A percentile compares a stretch with the other conserved stretches of the same genome.
Evolutionary conservation across 2,888 invertebrate genomes (phyloP).

Genomic region (Platycnemis pennipes): DNA sequence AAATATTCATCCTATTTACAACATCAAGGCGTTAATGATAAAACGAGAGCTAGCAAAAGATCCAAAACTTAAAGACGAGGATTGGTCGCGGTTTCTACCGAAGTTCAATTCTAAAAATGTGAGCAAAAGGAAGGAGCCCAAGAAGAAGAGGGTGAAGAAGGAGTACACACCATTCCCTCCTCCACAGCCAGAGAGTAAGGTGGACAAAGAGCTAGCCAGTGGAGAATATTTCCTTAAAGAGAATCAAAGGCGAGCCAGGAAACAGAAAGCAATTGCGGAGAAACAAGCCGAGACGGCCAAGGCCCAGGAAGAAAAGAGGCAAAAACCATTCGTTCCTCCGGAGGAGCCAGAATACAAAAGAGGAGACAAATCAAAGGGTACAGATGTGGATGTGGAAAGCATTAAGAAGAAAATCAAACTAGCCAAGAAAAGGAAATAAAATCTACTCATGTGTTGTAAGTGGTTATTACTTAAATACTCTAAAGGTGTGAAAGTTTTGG

Average conservation of each 20-base stretch:
- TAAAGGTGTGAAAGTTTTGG: background rate
- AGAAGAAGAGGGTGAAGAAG: constrained; percentile 93
- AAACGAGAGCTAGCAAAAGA: constrained; percentile 97
- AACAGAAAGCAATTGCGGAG: constrained; percentile 87
- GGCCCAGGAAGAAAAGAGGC: constrained; percentile 88
- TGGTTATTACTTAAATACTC: background rate
- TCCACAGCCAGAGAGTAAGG: constrained; percentile 93
- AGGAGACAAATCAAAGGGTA: constrained; percentile 74
- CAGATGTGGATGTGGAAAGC: constrained; percentile 84
- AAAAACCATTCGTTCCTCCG: constrained; percentile 91
- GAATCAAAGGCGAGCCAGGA: constrained; percentile 87
- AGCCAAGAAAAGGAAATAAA: constrained; percentile 75
- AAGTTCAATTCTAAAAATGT: constrained; percentile 95
- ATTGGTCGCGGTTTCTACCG: constrained; percentile 98
- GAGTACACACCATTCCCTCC: constrained; percentile 99
- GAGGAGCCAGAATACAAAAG: constrained; percentile 80
- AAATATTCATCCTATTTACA: constrained; percentile 99
- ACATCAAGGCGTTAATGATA: constrained; percentile 98
- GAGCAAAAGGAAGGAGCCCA: constrained; percentile 92
- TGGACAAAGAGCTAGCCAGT: constrained; percentile 95
- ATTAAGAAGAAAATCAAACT: constrained; percentile 90
- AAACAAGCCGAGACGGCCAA: constrained; percentile 89
- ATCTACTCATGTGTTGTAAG: background rate
- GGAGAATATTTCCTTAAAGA: constrained; percentile 98
- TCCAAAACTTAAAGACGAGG: constrained; percentile 93